Conservation (phyloP, 2,113 vertebrate genomes). For the Lycaon pictus region DNA sequence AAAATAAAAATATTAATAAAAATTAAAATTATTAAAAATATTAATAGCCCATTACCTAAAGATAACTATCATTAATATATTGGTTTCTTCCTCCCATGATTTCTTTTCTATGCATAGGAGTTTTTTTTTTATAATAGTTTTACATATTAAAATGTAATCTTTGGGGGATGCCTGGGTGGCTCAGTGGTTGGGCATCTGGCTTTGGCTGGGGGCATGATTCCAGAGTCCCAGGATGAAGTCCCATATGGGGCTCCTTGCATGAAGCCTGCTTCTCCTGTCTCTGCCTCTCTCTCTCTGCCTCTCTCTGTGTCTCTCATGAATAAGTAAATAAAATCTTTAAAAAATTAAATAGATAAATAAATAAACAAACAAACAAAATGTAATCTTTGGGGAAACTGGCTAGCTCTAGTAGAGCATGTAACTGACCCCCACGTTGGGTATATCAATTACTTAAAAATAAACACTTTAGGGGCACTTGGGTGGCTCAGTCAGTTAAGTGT, state of each 20-base stretch:
- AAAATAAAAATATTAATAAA: slow-evolving; percentile 3
- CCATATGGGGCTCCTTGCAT: too few species aligned
- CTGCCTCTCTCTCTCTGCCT: too few species aligned
- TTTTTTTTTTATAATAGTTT: background rate
- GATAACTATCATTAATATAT: background rate
- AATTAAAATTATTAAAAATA: background rate
- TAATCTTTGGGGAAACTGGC: background rate
- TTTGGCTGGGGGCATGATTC: too few species aligned
- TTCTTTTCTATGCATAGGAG: background rate
- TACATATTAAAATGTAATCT: background rate
- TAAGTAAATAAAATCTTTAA: too few species aligned
- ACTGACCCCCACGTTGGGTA: background rate
- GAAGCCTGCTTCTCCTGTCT: too few species aligned
- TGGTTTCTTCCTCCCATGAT: background rate
- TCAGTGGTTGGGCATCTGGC: background rate
- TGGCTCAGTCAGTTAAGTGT: background rate
- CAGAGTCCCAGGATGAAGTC: too few species aligned
- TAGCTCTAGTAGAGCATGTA: background rate
- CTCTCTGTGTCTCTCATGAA: too few species aligned
- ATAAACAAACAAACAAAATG: background rate
- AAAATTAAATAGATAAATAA: too few species aligned
- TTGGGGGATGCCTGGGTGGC: background rate
- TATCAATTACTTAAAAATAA: background rate
- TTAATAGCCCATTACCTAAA: background rate
- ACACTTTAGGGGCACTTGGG: background rate